Evolutionary conservation across 1,140 invertebrate genomes (phyloP).

Genomic region (Anastrepha obliqua): DNA sequence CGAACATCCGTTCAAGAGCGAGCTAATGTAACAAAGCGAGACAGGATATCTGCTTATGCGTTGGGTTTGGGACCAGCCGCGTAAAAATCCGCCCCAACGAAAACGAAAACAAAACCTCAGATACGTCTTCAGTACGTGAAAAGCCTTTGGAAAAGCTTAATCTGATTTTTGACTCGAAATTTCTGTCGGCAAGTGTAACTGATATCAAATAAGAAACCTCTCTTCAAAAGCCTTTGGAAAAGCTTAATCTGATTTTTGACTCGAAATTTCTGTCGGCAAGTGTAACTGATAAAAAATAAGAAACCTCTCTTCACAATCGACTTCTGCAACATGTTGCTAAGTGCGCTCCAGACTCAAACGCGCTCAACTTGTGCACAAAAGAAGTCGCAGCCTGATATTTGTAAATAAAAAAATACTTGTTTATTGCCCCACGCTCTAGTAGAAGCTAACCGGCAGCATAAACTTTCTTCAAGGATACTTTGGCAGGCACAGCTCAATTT

Average conservation of each 20-base stretch:
- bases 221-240: not conserved
- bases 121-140: no score
- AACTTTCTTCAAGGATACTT: not conserved
- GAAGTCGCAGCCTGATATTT: not conserved
- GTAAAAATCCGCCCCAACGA: no score
- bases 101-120: no score
- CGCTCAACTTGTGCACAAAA: not conserved
- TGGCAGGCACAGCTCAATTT: not conserved
- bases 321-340: conserved; percentile 20
- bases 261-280: no score
- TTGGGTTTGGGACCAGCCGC: no score
- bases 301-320: not conserved
- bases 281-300: not conserved
- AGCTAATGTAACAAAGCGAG: no score
- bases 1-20: no score
- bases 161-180: no score
- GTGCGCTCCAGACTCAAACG: not conserved
- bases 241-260: no score
- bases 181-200: not conserved
- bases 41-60: no score
- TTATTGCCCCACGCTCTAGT: not conserved
- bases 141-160: no score
- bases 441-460: not conserved
- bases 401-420: not conserved
- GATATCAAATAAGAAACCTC: not conserved